Evolutionary conservation across 2,888 invertebrate species (phyloP).

Genomic region (Drosophila ezoana): DNA sequence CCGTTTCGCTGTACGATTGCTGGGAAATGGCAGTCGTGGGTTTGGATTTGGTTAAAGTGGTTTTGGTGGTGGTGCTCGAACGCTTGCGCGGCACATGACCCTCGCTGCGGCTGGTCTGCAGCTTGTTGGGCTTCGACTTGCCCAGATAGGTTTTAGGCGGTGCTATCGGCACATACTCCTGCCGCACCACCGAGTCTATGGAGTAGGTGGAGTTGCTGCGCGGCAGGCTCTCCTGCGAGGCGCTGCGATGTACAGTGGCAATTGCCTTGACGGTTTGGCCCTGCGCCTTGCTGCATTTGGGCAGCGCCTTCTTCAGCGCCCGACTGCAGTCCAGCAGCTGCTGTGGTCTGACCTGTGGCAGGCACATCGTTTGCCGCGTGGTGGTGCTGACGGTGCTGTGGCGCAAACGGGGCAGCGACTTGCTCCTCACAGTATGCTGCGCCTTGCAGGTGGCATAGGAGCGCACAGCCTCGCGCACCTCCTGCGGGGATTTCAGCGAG

Average conservation of each 20-base stretch:
- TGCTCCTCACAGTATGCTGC: slow-evolving; percentile 79
- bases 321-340: slow-evolving; percentile 60
- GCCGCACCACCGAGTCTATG: slow-evolving; percentile 81
- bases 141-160: slow-evolving; percentile 65
- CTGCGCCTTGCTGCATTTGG: slow-evolving; percentile 46
- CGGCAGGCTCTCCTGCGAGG: slow-evolving; percentile 82
- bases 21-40: slow-evolving; percentile 8
- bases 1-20: slow-evolving; percentile 86
- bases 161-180: slow-evolving; percentile 62
- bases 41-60: slow-evolving; percentile 65
- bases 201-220: slow-evolving; percentile 84
- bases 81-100: slow-evolving; percentile 75
- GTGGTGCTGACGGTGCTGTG: slow-evolving; percentile 73
- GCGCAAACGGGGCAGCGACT: slow-evolving; percentile 81
- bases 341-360: slow-evolving; percentile 66
- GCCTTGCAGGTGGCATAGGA: slow-evolving; percentile 82
- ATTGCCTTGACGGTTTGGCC: slow-evolving; percentile 54
- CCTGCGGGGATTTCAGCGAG: slow-evolving; percentile 87
- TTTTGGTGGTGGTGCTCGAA: slow-evolving; percentile 60
- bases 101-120: slow-evolving; percentile 73
- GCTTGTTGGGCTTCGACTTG: slow-evolving; percentile 40
- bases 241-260: slow-evolving; percentile 50
- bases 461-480: slow-evolving; percentile 86
- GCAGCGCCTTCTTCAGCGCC: slow-evolving; percentile 46
- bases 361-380: slow-evolving; percentile 75